Conservation (phyloP, 2,888 invertebrate genomes). For the Ennomos quercinarius region DNA sequence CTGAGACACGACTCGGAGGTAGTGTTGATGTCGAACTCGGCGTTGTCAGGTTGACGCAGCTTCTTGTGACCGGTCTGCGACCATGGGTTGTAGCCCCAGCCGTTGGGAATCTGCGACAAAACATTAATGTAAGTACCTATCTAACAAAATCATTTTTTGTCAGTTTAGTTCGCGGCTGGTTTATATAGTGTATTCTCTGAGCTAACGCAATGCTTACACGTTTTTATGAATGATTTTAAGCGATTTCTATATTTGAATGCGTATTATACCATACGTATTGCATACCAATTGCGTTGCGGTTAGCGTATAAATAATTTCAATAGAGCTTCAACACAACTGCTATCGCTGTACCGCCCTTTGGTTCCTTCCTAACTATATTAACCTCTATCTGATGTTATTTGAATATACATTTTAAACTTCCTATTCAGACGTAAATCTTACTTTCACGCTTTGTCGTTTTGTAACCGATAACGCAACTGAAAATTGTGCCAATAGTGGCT, state of each 20-base stretch:
- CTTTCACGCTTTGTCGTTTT: conserved; percentile 35
- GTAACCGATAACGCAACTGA: conserved; percentile 22
- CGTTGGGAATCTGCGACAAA: conserved; percentile 83
- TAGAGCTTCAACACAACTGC: background rate
- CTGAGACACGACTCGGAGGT: conserved; percentile 95
- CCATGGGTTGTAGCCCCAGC: conserved; percentile 95
- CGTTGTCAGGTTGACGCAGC: conserved; percentile 94
- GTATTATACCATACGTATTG: too few species aligned
- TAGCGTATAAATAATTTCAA: background rate
- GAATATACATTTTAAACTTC: conserved; percentile 26
- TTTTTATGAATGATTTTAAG: conserved; percentile 2
- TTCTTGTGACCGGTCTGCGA: conserved; percentile 96
- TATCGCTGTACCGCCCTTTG: background rate
- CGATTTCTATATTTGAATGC: background rate
- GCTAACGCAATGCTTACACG: conserved; percentile 4
- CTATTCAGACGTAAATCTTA: conserved; percentile 32
- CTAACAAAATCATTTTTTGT: background rate
- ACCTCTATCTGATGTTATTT: conserved; percentile 19
- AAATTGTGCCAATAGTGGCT: conserved; percentile 7
- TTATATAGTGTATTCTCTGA: background rate
- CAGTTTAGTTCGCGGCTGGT: too few species aligned
- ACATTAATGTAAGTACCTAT: background rate
- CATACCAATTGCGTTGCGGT: too few species aligned
- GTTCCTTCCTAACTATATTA: conserved; percentile 17
- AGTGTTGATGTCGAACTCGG: conserved; percentile 95